A percentile compares a stretch with the other conserved stretches of the same genome.
Conservation (phyloP, 2,888 invertebrate species). For the Ochropleura plecta region DNA sequence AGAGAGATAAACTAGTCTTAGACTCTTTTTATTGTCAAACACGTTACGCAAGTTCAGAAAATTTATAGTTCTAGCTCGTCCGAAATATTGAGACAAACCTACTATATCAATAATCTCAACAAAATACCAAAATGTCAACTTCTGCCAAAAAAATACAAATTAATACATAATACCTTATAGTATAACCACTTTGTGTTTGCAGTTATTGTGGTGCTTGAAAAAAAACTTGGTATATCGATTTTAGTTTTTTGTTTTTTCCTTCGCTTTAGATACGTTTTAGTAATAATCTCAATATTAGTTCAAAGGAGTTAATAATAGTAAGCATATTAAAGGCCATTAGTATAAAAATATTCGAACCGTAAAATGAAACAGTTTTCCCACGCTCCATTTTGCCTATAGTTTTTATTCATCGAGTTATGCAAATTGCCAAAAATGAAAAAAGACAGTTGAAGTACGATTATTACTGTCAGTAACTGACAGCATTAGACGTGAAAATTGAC, state of each 20-base stretch:
- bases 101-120: background rate
- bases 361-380: slow-evolving; percentile 11
- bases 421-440: slow-evolving; percentile 12
- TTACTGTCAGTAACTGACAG: slow-evolving; percentile 14
- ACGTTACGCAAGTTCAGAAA: background rate
- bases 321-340: background rate
- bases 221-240: no score
- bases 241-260: no score
- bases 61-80: background rate
- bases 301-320: background rate
- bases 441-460: slow-evolving; percentile 3
- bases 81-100: background rate
- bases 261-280: no score
- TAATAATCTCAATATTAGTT: background rate
- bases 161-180: no score
- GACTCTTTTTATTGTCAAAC: background rate
- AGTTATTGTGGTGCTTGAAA: no score
- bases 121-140: background rate
- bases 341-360: background rate
- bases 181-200: no score
- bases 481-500: slow-evolving; percentile 35
- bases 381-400: background rate
- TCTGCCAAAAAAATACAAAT: no score
- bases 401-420: background rate
- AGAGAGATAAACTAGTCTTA: background rate